Evolutionary conservation across 2,113 vertebrate genomes (phyloP).

Genomic region (Sceloporus tristichus): DNA sequence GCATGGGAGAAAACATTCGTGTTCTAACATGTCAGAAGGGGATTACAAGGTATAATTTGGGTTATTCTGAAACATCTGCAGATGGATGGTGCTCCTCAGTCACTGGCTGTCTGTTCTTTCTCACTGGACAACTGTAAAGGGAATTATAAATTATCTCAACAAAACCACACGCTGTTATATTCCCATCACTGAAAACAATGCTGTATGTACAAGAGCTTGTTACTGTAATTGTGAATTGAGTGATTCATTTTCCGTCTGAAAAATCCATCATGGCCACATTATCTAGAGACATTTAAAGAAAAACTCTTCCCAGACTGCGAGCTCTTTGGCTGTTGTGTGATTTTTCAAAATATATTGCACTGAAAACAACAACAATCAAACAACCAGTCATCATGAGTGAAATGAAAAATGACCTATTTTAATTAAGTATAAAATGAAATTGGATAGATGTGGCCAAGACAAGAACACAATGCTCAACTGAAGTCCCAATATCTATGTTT

Average conservation of each 20-base stretch:
- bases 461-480: not conserved
- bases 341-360: constrained; percentile 34
- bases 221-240: constrained; percentile 33
- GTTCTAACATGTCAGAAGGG: not conserved
- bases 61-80: not conserved
- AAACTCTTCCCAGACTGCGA: constrained; percentile 40
- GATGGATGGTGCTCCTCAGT: not conserved
- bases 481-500: not conserved
- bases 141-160: constrained; percentile 59
- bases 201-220: constrained; percentile 53
- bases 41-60: not conserved
- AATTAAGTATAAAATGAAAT: constrained; percentile 19
- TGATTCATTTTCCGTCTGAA: constrained; percentile 43
- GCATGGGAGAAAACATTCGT: not conserved
- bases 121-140: constrained; percentile 29
- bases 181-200: constrained; percentile 24
- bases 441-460: constrained; percentile 21
- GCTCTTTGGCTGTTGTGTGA: constrained; percentile 48
- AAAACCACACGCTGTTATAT: constrained; percentile 61
- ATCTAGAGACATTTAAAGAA: constrained; percentile 56
- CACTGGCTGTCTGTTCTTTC: not conserved
- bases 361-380: not conserved
- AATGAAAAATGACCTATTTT: constrained; percentile 38
- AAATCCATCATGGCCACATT: constrained; percentile 24
- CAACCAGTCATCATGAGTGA: not conserved